Percentiles rank a stretch among this genome's conserved stretches.
Evolutionary conservation across 2,888 invertebrate species (phyloP).

Genomic region (Drosophila acutilabella): DNA sequence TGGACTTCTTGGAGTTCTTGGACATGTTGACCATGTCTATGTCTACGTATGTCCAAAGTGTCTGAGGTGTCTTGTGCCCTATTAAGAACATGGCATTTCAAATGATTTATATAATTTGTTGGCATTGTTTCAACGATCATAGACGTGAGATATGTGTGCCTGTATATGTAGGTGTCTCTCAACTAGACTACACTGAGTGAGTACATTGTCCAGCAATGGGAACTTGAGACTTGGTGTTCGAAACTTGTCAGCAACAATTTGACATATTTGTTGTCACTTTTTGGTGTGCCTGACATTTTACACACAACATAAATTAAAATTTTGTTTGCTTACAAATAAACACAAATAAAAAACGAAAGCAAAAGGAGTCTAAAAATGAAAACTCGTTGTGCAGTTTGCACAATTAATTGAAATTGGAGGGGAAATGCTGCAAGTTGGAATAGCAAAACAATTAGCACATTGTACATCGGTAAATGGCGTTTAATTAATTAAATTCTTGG

Average conservation of each 20-base stretch:
- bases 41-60: slow-evolving; percentile 57
- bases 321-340: slow-evolving; percentile 30
- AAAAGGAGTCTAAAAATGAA: too few relatives aligned
- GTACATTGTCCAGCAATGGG: slow-evolving; percentile 48
- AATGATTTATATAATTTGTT: slow-evolving; percentile 75
- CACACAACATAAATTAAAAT: slow-evolving; percentile 77
- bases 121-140: slow-evolving; percentile 62
- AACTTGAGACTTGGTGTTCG: slow-evolving; percentile 26
- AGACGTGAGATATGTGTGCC: slow-evolving; percentile 45
- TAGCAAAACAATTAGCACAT: slow-evolving; percentile 56
- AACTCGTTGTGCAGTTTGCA: slow-evolving; percentile 19
- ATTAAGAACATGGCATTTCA: slow-evolving; percentile 74
- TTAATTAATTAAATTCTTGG: slow-evolving; percentile 66
- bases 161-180: slow-evolving; percentile 49
- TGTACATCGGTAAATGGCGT: slow-evolving; percentile 52
- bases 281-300: slow-evolving; percentile 71
- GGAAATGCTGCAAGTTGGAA: slow-evolving; percentile 26
- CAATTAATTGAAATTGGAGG: slow-evolving; percentile 2
- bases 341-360: slow-evolving; percentile 5
- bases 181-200: slow-evolving; percentile 25
- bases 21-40: slow-evolving; percentile 68
- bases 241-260: slow-evolving; percentile 69
- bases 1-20: slow-evolving; percentile 19
- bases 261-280: slow-evolving; percentile 77
- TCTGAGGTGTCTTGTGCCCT: slow-evolving; percentile 73